Base-by-base conservation (phyloP, 2,888 invertebrate species). In the Xanthia togata region DNA sequence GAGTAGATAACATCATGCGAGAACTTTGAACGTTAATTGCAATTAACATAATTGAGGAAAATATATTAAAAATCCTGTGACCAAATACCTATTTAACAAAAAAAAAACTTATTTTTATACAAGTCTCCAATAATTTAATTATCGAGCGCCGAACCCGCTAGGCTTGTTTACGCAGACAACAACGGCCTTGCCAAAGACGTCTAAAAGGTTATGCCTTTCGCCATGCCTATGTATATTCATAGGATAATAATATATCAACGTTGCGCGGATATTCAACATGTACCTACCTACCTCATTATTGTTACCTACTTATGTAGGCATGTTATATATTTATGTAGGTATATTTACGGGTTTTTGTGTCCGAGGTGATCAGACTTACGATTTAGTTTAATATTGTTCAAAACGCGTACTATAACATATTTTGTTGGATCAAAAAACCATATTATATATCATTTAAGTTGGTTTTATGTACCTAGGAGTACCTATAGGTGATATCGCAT, bases 151-250 rank as follows among this genome's bases (percentile, higher is more conserved):
- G 87, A 90, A 88, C 88, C 85, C 77, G 88, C 84, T 84, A 88
- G 87, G 86, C 87, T 89, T 89, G 88, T 89, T 90, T 88, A 89
- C 89, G 88, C 89, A 84, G 87, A 82, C 86, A 89, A 90, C 92
- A 91, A 91, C 93, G 93, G 91, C 93, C 93, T 93, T 93, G 93
- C 90, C 93, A 93, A 93, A 93, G 93, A 91, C 92, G 92, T 91
- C 89, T 89, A 89, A 92, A 91, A 92, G 91, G 91, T 92, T 91
- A 90, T 91, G 90, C 93, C 93, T 93, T 93, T 93, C 93, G 92
- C 93, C 90, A 89, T 90, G 86, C 86, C 84, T 87, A 78, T 82
- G 67, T 59, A 76, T 79, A 77, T 75, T 59, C 70, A 65, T 76
- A 81, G 62, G 71, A 74, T 70, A 76, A 74, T 70, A 76, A 79